Conservation (phyloP, 2,113 vertebrate species). For the Centrocercus urophasianus region DNA sequence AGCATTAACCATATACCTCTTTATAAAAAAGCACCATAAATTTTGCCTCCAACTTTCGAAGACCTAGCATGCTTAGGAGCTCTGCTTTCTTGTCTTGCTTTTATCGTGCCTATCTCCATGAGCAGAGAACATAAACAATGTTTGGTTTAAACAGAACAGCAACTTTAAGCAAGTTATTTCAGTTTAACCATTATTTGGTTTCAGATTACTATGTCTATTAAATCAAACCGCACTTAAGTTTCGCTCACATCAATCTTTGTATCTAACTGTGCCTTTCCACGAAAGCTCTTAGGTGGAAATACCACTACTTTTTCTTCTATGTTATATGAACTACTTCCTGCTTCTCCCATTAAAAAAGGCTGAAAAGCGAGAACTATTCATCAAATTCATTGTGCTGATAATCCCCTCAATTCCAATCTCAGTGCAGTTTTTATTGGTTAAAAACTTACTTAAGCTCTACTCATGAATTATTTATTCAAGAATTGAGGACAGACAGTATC, state of each 20-base stretch:
- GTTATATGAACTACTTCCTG: not conserved
- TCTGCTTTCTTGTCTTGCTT: not conserved
- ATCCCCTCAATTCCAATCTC: not conserved
- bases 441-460: constrained; percentile 21
- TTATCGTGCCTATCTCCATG: not conserved
- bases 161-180: not conserved
- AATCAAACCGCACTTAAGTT: not conserved
- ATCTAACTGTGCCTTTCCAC: not conserved
- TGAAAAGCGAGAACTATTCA: constrained; percentile 14
- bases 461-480: constrained; percentile 26
- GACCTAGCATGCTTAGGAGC: not conserved
- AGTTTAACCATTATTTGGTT: not conserved
- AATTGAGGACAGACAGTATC: not conserved
- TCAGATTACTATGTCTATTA: not conserved
- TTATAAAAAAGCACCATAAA: not conserved
- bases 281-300: constrained; percentile 14
- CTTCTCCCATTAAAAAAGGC: not conserved
- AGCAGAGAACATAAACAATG: not conserved
- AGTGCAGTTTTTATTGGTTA: constrained; percentile 11
- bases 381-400: constrained; percentile 4
- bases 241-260: not conserved
- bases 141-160: not conserved
- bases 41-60: not conserved
- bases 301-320: not conserved
- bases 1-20: not conserved